Evolutionary conservation across 2,113 vertebrate species (phyloP), one percentile per base, ranked within the genome.

Genomic region (Pelodiscus sinensis): DNA sequence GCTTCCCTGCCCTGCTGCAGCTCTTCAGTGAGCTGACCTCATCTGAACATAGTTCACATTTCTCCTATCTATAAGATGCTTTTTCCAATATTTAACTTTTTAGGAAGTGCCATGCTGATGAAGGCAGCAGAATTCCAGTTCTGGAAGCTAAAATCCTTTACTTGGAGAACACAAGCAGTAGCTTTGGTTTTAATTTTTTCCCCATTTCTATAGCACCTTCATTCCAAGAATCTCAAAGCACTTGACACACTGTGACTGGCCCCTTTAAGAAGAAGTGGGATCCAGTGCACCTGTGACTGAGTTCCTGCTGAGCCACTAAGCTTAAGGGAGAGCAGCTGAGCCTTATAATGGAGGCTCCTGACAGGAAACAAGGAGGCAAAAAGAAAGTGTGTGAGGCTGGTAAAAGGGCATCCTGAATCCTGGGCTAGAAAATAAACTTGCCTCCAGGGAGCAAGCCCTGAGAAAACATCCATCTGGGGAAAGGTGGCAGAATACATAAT

Each of bases 11-110:
- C 90, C 81, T 85, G 58, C 88, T 10, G 0, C 89, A 95, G 94
- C 82, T 96, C 93, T 86, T 94, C 80, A 85, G 94, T 86, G 54
- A 95, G 86, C 86, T 96, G 94, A 95, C 75, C 91, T 95, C 93
- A 94, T 92, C 95, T 95, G 89, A 96, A 94, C 87, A 84, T 29
- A 79, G 88, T 85, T 90, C 92, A 52, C 87, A 56, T 96, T 94
- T 96, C 92, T 95, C 35, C 90, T 44, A 6, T 94, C 84, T 92
- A 56, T 60, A 85, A 1, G 11, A 89, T 75, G 87, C 55, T 97
- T 91, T 90, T 75, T 24, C 91, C 25, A 58, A 21, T 89, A 88
- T 94, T 83, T 84, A 86, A 94, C 60, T 80, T 92, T 95, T 92
- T 84, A 91, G 71, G 81, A 92, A 94, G 81, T 73, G 92, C 84